Percentiles rank a stretch among this genome's conserved stretches.
These are phyloP conservation scores for Cyprinodon brontotheroides DNA, from an alignment of 2,113 vertebrate species.

Conservation along the genomic window DNA sequence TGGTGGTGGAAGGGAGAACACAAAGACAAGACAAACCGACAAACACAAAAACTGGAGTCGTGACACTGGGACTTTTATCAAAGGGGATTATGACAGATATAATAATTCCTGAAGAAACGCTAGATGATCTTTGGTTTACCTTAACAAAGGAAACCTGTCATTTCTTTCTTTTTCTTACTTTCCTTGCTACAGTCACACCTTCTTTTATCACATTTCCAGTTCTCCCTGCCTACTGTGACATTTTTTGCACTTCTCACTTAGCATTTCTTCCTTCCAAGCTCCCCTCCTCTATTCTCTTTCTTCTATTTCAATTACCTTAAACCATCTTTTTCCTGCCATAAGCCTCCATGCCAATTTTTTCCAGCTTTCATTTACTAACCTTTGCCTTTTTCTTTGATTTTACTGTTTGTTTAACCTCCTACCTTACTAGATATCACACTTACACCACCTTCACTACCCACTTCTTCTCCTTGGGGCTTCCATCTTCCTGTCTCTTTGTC, in stretches of 20 bases:
- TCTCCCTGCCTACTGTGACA: slow-evolving; percentile 12
- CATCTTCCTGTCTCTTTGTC: slow-evolving; percentile 5
- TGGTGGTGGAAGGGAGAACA: too few relatives aligned
- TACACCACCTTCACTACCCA: slow-evolving; percentile 19
- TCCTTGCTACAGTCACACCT: neutral
- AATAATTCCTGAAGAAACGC: too few relatives aligned
- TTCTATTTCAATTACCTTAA: slow-evolving; percentile 25
- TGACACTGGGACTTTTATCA: too few relatives aligned
- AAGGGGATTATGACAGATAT: too few relatives aligned
- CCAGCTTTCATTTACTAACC: slow-evolving; percentile 35
- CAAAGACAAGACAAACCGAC: too few relatives aligned
- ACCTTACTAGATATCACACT: slow-evolving; percentile 28
- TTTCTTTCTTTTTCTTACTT: neutral
- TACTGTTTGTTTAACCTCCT: slow-evolving; percentile 20
- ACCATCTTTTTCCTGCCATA: slow-evolving; percentile 28
- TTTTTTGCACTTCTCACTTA: slow-evolving; percentile 11
- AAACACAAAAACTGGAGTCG: too few relatives aligned
- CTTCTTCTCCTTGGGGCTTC: slow-evolving; percentile 32
- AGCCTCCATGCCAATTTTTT: slow-evolving; percentile 32
- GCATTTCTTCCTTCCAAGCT: slow-evolving; percentile 9
- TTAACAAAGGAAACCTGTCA: neutral
- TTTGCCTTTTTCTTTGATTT: slow-evolving; percentile 33
- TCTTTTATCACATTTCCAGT: slow-evolving; percentile 1
- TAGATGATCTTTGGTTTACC: neutral
- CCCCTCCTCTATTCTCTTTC: neutral